Base-by-base conservation (phyloP, 2,113 vertebrate genomes). In the Macquaria australasica region DNA sequence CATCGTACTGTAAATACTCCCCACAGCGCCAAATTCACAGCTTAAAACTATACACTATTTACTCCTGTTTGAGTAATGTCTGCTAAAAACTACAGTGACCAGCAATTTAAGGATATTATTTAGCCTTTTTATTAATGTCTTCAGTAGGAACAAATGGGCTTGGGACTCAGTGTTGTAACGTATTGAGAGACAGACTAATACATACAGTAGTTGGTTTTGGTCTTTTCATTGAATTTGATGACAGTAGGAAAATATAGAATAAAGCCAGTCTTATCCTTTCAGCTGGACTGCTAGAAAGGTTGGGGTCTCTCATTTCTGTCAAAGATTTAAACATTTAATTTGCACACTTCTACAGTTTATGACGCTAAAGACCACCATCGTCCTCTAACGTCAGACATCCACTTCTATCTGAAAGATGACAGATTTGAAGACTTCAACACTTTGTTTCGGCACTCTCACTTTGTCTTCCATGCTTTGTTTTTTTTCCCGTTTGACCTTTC, bases 401-500 rank as follows among this genome's bases (percentile, higher is more conserved):
- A 12, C 67, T 25, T 25, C 53, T 23, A n/a, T 15, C 16, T 43
- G n/a, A 66, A 12, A 39, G 25, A 34, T 39, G 76, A 68, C 60
- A 45, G 53, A 63, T 14, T n/a, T 16, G 0, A 70, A 63, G 14
- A 59, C 4, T 51, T 63, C 16, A 11, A 31, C 67, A 3, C n/a
- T 71, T 31, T 56, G 28, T 48, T 43, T 37, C 4, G 5, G 15
- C 55, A 5, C 25, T 37, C 14, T 60, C 39, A 10, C 41, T 37
- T 48, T 64, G 75, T 71, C 45, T 62, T n/a, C 16, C 50, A 3
- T 81, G 43, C 18, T n/a, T 76, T 16, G 43, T 20, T 9, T 43
- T 58, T 15, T 43, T 58, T 15, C 1, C 4, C 50, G 48, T 73
- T 62, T 86, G 45, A 88, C 72, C 25, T 73, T 41, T 95, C 93